Base-by-base conservation (phyloP, 2,888 invertebrate genomes). In the Thelaira solivaga region DNA sequence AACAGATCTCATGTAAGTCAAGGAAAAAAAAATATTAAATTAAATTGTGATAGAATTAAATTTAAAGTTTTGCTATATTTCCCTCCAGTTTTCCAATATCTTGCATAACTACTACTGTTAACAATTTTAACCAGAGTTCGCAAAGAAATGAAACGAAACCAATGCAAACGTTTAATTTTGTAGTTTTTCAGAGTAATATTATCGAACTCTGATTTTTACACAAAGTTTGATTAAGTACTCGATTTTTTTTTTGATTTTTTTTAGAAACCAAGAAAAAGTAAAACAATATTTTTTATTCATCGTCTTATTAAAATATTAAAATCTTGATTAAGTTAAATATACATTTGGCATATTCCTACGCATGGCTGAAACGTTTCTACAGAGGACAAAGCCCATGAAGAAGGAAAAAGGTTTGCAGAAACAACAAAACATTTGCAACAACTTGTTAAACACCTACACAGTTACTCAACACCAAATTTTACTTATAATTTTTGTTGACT, bases 281-380 rank as follows among this genome's bases (percentile, higher is more conserved):
- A 41, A 59, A 39, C 43, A 5, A 13, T 4, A 55, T 43, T 68
- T 68, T 39, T 18, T 49, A 68, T 68, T 57, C 57, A 59, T 69
- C 47, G 53, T 53, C 43, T 83, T 83, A 82, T 84, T 86, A 85
- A 86, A 86, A 85, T 86, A 86, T 86, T 86, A 84, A 86, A 86
- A 86, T 86, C 85, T 86, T 86, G 86, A 86, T 86, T 86, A 86
- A 86, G 86, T 83, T 85, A 85, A 86, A 86, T 86, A 83, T 75
- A 68, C 75, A 75, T 79, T 79, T 79, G 71, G 75, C 75, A 57
- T 53, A 72, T 62, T 51, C 71, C 53, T 67, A 78, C 77, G 77
- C 77, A 69, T 53, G 59, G 51, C 73, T 65, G 53, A 73, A 74
- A 69, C 69, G 74, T 74, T 73, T 74, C 74, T 65, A 74, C 13